Conservation (phyloP, 2,888 invertebrate species). For the Chrysomela aeneicollis region DNA sequence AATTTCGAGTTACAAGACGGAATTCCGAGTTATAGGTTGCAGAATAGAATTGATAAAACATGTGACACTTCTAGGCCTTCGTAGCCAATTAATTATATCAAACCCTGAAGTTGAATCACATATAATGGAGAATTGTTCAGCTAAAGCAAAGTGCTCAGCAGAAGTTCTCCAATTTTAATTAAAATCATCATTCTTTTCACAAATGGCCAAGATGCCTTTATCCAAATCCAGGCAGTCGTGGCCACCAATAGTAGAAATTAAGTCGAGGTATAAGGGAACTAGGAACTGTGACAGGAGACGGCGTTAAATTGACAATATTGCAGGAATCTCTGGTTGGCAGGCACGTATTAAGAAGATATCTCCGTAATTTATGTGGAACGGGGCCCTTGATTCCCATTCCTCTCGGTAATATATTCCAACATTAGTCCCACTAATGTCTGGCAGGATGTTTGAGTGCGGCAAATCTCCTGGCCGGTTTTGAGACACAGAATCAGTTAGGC, state of each 20-base stretch:
- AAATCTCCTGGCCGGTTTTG: conserved; percentile 47
- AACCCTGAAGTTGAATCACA: no score
- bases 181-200: no score
- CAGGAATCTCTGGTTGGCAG: conserved; percentile 56
- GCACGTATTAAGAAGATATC: conserved; percentile 61
- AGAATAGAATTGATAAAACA: no score
- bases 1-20: no score
- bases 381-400: conserved; percentile 50
- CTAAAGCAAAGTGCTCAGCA: no score
- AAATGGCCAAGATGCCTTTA: no score
- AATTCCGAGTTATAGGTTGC: no score
- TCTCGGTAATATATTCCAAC: conserved; percentile 60
- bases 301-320: conserved; percentile 54
- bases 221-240: background rate
- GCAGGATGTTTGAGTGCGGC: conserved; percentile 59
- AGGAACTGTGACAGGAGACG: conserved; percentile 45
- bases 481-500: conserved; percentile 15
- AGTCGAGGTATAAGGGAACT: conserved; percentile 37
- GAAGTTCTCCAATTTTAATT: no score
- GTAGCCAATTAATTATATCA: no score
- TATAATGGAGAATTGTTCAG: no score
- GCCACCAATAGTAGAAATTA: conserved; percentile 23
- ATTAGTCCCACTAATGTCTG: conserved; percentile 61
- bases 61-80: no score
- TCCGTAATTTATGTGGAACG: conserved; percentile 56